A percentile compares a stretch with the other conserved stretches of the same genome.
Conservation (phyloP, 1,140 invertebrate species). For the Amyelois transitella region DNA sequence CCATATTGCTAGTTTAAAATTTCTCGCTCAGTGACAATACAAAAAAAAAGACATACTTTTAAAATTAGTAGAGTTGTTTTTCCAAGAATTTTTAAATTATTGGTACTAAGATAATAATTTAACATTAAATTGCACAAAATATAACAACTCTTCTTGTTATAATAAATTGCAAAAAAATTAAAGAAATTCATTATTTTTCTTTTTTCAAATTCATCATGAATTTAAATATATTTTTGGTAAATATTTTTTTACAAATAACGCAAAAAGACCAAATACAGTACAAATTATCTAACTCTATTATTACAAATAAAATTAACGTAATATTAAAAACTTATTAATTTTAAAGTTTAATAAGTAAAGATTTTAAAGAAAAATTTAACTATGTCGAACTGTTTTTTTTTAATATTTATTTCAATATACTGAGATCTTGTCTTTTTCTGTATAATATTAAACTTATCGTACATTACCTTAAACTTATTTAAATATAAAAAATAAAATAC, state of each 20-base stretch:
- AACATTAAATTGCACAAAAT: neutral
- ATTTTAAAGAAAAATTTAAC: neutral
- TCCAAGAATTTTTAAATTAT: too few species aligned
- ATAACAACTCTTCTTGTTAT: neutral
- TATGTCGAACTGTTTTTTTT: neutral
- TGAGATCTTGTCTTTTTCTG: neutral
- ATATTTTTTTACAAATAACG: neutral
- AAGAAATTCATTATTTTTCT: neutral
- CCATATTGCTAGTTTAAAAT: too few species aligned
- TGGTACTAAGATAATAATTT: too few species aligned
- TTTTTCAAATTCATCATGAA: neutral
- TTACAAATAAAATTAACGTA: too few species aligned
- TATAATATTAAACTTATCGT: neutral
- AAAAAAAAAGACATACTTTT: too few species aligned
- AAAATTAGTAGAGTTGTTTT: too few species aligned
- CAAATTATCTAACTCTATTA: too few species aligned
- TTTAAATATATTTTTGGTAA: neutral
- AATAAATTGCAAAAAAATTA: too few species aligned
- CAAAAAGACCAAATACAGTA: neutral
- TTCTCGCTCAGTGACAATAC: too few species aligned
- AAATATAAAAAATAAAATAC: neutral
- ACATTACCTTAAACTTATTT: neutral
- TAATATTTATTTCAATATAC: neutral
- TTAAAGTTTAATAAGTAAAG: neutral
- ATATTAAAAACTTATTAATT: too few species aligned